Conservation (phyloP, 2,888 invertebrate species). For the Exocentrus adspersus region DNA sequence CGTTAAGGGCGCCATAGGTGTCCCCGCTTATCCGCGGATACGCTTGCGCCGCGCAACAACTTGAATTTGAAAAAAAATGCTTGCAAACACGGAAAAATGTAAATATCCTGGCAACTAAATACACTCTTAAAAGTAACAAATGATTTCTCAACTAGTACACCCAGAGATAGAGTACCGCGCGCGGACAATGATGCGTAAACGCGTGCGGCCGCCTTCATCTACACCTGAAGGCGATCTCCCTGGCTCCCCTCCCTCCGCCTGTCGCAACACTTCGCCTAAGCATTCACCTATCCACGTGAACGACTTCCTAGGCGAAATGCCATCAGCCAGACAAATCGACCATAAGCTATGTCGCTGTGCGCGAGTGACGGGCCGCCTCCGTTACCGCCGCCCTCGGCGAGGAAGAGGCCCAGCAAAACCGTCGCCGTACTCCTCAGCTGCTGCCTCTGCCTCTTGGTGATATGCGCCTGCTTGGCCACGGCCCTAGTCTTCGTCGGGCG, state of each 20-base stretch:
- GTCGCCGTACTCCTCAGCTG: conserved; percentile 55
- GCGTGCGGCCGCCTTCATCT: background rate
- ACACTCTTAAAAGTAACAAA: too few species aligned
- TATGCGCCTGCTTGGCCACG: conserved; percentile 57
- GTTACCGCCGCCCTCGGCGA: too few species aligned
- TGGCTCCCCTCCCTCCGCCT: conserved; percentile 12
- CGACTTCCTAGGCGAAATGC: conserved; percentile 42
- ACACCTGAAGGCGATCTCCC: too few species aligned
- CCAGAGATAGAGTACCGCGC: too few species aligned
- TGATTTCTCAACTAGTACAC: too few species aligned
- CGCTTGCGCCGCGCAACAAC: too few species aligned
- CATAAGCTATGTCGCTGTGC: conserved; percentile 33
- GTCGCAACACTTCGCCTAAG: conserved; percentile 24
- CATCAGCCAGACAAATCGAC: conserved; percentile 32
- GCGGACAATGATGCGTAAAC: too few species aligned
- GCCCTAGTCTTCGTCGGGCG: conserved; percentile 59
- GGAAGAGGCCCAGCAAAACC: conserved; percentile 38
- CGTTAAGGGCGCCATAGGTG: too few species aligned
- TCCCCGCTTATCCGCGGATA: too few species aligned
- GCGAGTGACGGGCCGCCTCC: conserved; percentile 30
- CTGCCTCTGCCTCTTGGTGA: conserved; percentile 57
- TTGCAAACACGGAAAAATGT: too few species aligned
- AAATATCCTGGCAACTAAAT: too few species aligned
- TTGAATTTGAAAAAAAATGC: too few species aligned
- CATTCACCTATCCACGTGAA: conserved; percentile 36